These are phyloP conservation scores for Darevskia mixta DNA, from an alignment of 2,797 vertebrate genomes.

Conservation along the genomic window DNA sequence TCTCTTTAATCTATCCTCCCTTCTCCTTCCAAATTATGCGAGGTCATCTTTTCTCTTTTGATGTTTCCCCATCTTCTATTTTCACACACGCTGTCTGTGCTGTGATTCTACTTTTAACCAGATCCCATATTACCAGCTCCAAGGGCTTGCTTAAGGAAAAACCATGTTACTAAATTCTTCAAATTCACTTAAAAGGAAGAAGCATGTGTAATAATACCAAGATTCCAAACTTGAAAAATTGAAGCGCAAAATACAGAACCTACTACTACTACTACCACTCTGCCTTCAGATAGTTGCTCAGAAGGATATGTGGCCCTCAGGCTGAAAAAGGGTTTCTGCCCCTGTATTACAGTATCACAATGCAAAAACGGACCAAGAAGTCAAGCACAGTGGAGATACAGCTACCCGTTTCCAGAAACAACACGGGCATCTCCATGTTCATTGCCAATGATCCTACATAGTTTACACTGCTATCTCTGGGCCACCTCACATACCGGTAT, in stretches of 20 bases:
- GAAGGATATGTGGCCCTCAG: too few relatives aligned
- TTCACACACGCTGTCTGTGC: not conserved
- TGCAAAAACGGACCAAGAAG: not conserved
- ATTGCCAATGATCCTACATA: not conserved
- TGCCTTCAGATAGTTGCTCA: too few relatives aligned
- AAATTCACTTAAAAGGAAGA: not conserved
- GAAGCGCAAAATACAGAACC: not conserved
- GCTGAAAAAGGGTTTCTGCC: too few relatives aligned
- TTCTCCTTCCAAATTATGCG: not conserved
- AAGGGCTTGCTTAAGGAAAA: not conserved
- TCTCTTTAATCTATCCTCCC: not conserved
- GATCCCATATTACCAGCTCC: slow-evolving; percentile 7
- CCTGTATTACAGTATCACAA: not conserved
- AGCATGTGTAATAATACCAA: not conserved
- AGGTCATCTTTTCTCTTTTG: fast-evolving
- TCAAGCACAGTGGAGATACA: not conserved
- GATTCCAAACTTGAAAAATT: not conserved
- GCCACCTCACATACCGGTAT: not conserved
- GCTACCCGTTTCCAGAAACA: too few relatives aligned
- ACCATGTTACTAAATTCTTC: not conserved
- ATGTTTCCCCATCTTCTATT: not conserved
- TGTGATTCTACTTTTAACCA: not conserved
- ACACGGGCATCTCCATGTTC: not conserved
- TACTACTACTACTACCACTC: too few relatives aligned
- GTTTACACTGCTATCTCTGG: not conserved